Base-by-base conservation (phyloP, 2,113 vertebrate species). In the Aspiorhynchus laticeps region DNA sequence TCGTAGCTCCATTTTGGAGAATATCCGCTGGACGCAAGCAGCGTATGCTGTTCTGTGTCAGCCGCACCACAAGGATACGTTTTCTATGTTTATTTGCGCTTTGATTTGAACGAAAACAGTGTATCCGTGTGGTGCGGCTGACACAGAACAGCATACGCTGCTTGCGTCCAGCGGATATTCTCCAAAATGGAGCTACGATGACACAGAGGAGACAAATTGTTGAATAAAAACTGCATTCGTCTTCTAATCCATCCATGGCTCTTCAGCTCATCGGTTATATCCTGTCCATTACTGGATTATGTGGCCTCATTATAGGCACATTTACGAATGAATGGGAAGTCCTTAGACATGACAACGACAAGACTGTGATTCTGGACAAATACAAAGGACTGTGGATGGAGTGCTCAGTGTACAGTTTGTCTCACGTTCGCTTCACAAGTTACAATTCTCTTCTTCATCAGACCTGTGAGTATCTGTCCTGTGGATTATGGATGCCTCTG, bases 361-460 rank as follows among this genome's bases (percentile, higher is more conserved):
- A 94, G 87, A 94, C 95, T 3, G 88, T 95, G 21, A 92, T 94
- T 0, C 93, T 94, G 21, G 95, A 95, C 83, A 92, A 94, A 43
- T 96, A 95, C 31, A 94, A 96, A 81, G 97, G 97, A 8, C 89
- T 99, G 21, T 99, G 97, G 97, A 97, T 96, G 96, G 94, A 92
- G 80, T 98, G 97, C 89, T 95, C 93, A 67, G 95, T 92, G n/a
- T 93, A 95, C 88, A 93, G 92, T 61, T 96, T 95, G 5, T 95
- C 94, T 14, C 93, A 94, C 89, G 92, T 95, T 48, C 95, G 94
- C 61, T 99, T 97, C 91, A 96, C 96, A 56, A 86, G 90, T 5
- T 95, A 94, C 82, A 94, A 95, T 88, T 96, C 96, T 15, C 78
- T 98, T 78, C 92, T 98, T 65, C 94, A 95, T 53, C 86, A 96